Base-by-base conservation (phyloP, 2,797 vertebrate species). In the Diglossa cyanea region DNA sequence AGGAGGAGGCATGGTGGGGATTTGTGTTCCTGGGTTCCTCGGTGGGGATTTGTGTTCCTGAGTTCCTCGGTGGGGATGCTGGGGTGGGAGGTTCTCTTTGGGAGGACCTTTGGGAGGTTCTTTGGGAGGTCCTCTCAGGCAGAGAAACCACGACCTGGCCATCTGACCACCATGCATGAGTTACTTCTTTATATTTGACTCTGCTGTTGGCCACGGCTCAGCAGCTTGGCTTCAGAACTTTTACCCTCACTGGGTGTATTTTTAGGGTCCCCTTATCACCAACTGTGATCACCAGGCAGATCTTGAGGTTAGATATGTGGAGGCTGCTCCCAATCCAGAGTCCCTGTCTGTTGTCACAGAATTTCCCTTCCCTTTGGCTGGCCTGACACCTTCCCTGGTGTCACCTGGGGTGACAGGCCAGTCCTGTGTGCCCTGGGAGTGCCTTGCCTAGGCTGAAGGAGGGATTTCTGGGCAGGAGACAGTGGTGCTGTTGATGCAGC, bases 21-120 rank as follows among this genome's bases (percentile, higher is more conserved):
- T 81, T 73, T 2, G 0, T n/a, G 26, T 40, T 13, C 10, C 14
- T 4, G 1, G 18, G 3, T 31, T 42, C 6, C 1, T 7, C 7
- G 57, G 25, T 50, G 15, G 48, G 25, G 26, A 50, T 50, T 50
- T 50, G 25, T 17, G 25, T 2, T 12, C 48, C 4, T 50, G 48
- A 10, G 15, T 28, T 50, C 48, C 48, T 17, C 1, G 1, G 10
- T 50, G 26, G 39, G 62, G 51, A 18, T 8, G 19, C 57, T 30
- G 50, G 17, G 47, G 0, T 51, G 28, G 26, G 50, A 51, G 7
- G 2, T 81, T 77, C 51, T 53, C 53, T 54, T 1, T n/a, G 51
- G 51, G 5, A 57, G 55, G 23, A 25, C 23, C 23, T 40, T 40
- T 40, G 33, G 10, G 21, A 55, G 9, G 33, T 9, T 74, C 35